Conservation (phyloP, 2,888 invertebrate genomes). For the Anorthoa munda region DNA sequence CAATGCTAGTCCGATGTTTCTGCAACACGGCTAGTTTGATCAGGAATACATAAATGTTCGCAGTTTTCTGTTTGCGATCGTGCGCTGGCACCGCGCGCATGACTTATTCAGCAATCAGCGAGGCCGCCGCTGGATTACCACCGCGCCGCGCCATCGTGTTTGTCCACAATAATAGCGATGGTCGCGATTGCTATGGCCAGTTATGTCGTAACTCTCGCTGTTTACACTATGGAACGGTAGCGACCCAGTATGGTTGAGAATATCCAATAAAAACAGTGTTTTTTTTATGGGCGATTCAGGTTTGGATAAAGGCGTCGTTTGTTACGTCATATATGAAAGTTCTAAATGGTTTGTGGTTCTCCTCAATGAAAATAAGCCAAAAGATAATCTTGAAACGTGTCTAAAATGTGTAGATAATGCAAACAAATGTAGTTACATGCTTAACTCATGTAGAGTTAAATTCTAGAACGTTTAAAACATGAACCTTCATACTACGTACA, state of each 20-base stretch:
- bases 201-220: slow-evolving; percentile 50
- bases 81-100: slow-evolving; percentile 66
- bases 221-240: slow-evolving; percentile 28
- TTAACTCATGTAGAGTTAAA: not conserved
- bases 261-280: slow-evolving; percentile 12
- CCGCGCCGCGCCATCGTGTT: slow-evolving; percentile 60
- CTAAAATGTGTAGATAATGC: slow-evolving; percentile 13
- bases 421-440: not conserved
- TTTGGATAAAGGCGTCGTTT: not conserved
- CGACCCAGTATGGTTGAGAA: slow-evolving; percentile 17
- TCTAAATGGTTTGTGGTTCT: not conserved
- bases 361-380: not conserved
- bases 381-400: slow-evolving; percentile 9
- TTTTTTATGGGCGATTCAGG: slow-evolving; percentile 26
- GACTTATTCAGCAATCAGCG: slow-evolving; percentile 68
- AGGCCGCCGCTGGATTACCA: slow-evolving; percentile 63
- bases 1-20: slow-evolving; percentile 7
- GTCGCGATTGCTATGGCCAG: slow-evolving; percentile 37
- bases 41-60: slow-evolving; percentile 55
- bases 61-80: slow-evolving; percentile 69
- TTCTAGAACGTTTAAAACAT: not conserved
- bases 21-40: slow-evolving; percentile 51
- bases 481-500: not conserved
- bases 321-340: not conserved
- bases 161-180: slow-evolving; percentile 69